Conservation (phyloP, 1,140 invertebrate genomes). For the Archivesica marissinica region DNA sequence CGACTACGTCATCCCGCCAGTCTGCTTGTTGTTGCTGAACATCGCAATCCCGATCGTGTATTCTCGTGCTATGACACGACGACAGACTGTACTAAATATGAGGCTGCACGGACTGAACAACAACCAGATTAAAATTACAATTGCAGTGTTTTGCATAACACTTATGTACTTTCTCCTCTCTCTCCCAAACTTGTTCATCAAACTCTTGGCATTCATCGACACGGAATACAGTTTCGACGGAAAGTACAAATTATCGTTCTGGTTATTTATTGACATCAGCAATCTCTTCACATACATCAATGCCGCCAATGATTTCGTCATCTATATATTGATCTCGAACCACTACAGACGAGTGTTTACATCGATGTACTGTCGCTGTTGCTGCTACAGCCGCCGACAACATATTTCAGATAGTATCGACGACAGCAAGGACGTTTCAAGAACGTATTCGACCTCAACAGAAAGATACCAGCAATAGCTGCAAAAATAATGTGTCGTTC, state of each 20-base stretch:
- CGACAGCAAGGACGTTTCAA: not conserved
- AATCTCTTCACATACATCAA: conserved; percentile 52
- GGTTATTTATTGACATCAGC: conserved; percentile 47
- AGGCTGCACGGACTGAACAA: not conserved
- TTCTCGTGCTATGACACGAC: not conserved
- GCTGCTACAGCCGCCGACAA: not conserved
- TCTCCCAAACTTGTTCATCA: conserved; percentile 48
- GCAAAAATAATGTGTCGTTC: no score
- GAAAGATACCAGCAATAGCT: not conserved
- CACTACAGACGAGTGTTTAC: conserved; percentile 17
- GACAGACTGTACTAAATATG: not conserved
- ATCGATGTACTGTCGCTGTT: conserved; percentile 11
- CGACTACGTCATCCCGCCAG: conserved; percentile 36
- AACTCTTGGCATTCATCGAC: conserved; percentile 41
- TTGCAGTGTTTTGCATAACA: conserved; percentile 41
- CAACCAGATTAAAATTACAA: conserved; percentile 44
- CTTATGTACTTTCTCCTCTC: conserved; percentile 36
- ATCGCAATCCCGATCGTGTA: conserved; percentile 32
- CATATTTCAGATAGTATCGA: not conserved
- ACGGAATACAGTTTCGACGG: conserved; percentile 54
- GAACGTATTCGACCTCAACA: not conserved
- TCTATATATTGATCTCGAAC: conserved; percentile 29
- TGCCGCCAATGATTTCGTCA: conserved; percentile 48
- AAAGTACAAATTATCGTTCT: conserved; percentile 34
- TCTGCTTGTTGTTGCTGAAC: not conserved